These are phyloP conservation scores for Hippocampus abdominalis DNA, from an alignment of 2,113 vertebrate genomes.

Conservation along the genomic window DNA sequence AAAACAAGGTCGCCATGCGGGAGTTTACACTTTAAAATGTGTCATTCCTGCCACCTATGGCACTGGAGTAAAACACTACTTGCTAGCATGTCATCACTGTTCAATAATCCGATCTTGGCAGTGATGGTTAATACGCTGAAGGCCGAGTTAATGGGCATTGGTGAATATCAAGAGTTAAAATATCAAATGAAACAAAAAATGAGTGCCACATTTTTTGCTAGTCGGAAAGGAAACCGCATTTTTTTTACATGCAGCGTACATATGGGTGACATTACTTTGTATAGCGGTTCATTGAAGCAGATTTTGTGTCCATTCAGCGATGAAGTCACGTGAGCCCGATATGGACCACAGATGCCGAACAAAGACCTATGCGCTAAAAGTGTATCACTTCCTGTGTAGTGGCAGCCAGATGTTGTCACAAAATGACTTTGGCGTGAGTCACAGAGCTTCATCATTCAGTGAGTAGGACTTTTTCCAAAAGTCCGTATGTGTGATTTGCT, in stretches of 20 bases:
- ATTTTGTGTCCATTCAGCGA: not conserved
- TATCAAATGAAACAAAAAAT: not conserved
- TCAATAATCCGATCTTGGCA: not conserved
- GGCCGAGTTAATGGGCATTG: too few species aligned
- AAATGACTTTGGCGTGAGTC: not conserved
- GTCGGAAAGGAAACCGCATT: not conserved
- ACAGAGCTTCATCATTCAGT: not conserved
- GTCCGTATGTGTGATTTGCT: not conserved
- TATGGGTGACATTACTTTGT: not conserved
- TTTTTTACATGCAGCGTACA: not conserved
- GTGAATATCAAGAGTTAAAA: not conserved
- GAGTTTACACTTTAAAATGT: not conserved
- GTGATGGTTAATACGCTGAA: not conserved
- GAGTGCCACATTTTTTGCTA: not conserved
- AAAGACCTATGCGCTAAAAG: slow-evolving; percentile 1
- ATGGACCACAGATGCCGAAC: not conserved
- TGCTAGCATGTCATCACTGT: not conserved
- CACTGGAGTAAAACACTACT: not conserved
- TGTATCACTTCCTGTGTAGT: slow-evolving; percentile 4
- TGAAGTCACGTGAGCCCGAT: not conserved
- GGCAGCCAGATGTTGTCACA: not conserved
- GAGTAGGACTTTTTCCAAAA: not conserved
- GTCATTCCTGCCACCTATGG: not conserved
- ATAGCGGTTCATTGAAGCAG: not conserved
- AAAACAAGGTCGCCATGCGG: too few species aligned